Base-by-base conservation (phyloP, 2,888 invertebrate species). In the Myathropa florea region DNA sequence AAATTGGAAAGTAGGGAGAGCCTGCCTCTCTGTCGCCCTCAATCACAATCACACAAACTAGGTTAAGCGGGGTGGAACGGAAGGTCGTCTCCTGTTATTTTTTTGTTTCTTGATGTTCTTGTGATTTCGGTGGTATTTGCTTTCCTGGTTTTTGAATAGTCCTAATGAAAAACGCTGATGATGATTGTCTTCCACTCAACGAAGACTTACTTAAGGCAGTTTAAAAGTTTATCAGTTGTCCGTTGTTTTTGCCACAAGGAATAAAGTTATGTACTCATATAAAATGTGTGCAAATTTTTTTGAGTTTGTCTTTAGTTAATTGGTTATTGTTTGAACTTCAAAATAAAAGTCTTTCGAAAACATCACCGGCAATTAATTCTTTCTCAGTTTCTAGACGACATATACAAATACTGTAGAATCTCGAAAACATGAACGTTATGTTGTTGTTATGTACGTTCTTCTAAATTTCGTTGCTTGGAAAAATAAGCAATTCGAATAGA, bases 61-160 rank as follows among this genome's bases (percentile, higher is more conserved):
- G 46, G 59, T 18, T 46, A 12, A n/a, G 33, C 4, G 26, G 53
- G 23, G 6, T 23, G 14, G 9, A 21, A 23, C 18, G 23, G 36
- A 53, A 28, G 36, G 55, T 68, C 30, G 24, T 23, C 39, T 23
- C 1, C 46, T 63, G 1, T 39, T 55, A 57, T 9, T 63, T n/a
- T 57, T 46, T 14, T 4, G n/a, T 39, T 14, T 39, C 14, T 39
- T 12, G 39, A 3, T 4, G 39, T 14, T 30, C 53, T 0, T 10
- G 21, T 70, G 59, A 70, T 65, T 59, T 65, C 30, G 60, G 26
- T 33, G 53, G 36, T 60, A 53, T 10, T 53, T 64, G 18, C 24
- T 77, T 53, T 18, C 30, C 53, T 36, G n/a, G 30, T 64, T 70
- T 65, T 64, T 28, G 36, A 46, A 18, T 75, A 18, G 46, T 18